phyloP scores from a whole-genome alignment of 2,888 invertebrate species.

The Andrena chrysosceles region DNA sequence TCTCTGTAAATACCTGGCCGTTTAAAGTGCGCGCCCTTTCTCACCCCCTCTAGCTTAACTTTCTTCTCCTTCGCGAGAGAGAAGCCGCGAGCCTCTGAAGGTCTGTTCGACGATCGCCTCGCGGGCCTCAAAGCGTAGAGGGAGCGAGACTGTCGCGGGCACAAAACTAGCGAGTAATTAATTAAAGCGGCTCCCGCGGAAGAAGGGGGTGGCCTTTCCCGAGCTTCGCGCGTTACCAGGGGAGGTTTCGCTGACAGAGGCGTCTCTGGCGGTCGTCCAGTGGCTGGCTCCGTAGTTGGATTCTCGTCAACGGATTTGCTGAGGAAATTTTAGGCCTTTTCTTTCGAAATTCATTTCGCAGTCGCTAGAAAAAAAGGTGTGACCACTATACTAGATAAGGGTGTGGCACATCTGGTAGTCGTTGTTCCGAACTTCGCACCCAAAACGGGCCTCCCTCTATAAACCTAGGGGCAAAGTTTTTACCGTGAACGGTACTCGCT shows the following conservation, averaged over 20 bases:
- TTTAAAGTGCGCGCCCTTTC: slow-evolving; percentile 37
- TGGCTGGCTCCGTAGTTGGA: background rate
- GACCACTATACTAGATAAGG: no score
- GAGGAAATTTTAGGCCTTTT: background rate
- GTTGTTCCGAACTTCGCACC: no score
- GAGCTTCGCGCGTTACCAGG: background rate
- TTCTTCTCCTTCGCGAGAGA: slow-evolving; percentile 45
- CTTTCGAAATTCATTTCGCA: background rate
- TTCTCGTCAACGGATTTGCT: background rate
- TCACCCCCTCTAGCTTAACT: slow-evolving; percentile 16
- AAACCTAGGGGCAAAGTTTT: background rate
- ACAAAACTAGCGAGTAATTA: slow-evolving; percentile 75
- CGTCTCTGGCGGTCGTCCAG: background rate
- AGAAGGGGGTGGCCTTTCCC: slow-evolving; percentile 21
- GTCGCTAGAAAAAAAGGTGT: background rate
- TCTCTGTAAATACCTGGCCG: slow-evolving; percentile 50
- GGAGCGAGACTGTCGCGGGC: slow-evolving; percentile 46
- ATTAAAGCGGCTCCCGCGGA: slow-evolving; percentile 66
- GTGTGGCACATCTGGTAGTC: no score
- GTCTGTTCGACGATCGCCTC: slow-evolving; percentile 57
- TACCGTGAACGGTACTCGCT: background rate
- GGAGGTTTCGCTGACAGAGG: background rate
- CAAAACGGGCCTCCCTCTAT: background rate
- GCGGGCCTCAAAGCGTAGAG: slow-evolving; percentile 39
- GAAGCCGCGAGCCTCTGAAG: slow-evolving; percentile 23